Evolutionary conservation across 2,888 invertebrate genomes (phyloP), one percentile per base, ranked within the genome.

Genomic region (Byasa hedistus): DNA sequence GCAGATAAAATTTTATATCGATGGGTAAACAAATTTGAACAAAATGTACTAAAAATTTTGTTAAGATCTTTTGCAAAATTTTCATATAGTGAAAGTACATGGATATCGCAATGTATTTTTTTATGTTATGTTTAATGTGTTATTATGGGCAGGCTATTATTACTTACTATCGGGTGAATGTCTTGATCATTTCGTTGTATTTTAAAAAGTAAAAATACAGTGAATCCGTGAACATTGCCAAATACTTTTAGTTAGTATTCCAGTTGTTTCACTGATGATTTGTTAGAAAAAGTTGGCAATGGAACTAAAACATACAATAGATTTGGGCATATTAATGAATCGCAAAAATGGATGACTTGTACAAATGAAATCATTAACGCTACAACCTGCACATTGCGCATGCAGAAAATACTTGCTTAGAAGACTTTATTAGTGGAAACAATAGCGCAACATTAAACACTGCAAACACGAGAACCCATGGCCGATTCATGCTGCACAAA

Each of bases 401-500:
- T 57, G 56, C 64, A 63, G 69, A 68, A 70, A 66, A 68, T 57
- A 68, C 66, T 27, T 65, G 65, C 55, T 66, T 64, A 63, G 65
- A 66, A 73, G 73, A 72, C 72, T 75, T 70, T 71, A 76, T 76
- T 76, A 73, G 72, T 69, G 68, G 73, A 72, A 64, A 84, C 83
- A 85, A 84, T 79, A 73, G 78, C 77, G 79, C 76, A 77, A 80
- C 73, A 77, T 76, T 74, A 78, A 84, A 82, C 75, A 72, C 71
- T 78, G 82, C 84, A 83, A 84, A 86, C 79, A 84, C 79, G 83
- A 83, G 83, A 85, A 82, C 76, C 77, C 84, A 80, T 75, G 76
- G 81, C 76, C 80, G 78, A 85, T 86, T 85, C 82, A 76, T 78
- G 83, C 78, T 78, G 77, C 81, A 88, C 87, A 88, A 88, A 87